phyloP scores from a whole-genome alignment of 2,113 vertebrate species.

The Aegotheles bennettii region DNA sequence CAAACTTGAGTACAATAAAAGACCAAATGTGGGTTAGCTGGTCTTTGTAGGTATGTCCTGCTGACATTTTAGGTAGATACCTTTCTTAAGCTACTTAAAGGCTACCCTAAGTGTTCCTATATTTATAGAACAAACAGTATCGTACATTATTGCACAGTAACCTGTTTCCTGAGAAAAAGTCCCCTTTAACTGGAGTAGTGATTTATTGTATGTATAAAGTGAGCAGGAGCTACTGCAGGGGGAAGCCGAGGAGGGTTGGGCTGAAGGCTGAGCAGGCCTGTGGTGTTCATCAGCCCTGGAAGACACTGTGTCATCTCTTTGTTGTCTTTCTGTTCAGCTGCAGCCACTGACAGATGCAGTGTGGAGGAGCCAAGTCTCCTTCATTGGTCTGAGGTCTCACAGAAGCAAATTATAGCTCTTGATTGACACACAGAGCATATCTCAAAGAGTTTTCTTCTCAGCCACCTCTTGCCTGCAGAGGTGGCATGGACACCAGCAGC shows the following conservation, averaged over 20 bases:
- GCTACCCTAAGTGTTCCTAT: not conserved
- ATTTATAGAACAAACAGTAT: not conserved
- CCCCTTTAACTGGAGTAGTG: not conserved
- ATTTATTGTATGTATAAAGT: not conserved
- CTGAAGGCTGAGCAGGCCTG: not conserved
- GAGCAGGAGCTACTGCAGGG: not conserved
- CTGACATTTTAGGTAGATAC: not conserved
- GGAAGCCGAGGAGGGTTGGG: not conserved
- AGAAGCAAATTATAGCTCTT: not conserved
- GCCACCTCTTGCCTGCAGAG: not conserved
- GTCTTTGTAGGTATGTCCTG: not conserved
- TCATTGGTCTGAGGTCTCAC: not conserved
- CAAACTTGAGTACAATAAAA: not conserved
- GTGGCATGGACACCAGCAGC: too few species aligned
- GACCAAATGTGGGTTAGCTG: not conserved
- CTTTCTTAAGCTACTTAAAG: not conserved
- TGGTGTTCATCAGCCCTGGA: not conserved
- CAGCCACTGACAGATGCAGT: accelerated
- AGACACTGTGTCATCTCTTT: not conserved
- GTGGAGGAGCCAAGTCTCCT: not conserved
- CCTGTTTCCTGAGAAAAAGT: not conserved
- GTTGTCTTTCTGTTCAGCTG: not conserved
- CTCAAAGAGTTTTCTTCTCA: not conserved
- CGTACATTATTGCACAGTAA: not conserved
- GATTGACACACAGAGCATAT: not conserved